Conservation (phyloP, 2,797 vertebrate genomes). For the Hafferia zeledoni region DNA sequence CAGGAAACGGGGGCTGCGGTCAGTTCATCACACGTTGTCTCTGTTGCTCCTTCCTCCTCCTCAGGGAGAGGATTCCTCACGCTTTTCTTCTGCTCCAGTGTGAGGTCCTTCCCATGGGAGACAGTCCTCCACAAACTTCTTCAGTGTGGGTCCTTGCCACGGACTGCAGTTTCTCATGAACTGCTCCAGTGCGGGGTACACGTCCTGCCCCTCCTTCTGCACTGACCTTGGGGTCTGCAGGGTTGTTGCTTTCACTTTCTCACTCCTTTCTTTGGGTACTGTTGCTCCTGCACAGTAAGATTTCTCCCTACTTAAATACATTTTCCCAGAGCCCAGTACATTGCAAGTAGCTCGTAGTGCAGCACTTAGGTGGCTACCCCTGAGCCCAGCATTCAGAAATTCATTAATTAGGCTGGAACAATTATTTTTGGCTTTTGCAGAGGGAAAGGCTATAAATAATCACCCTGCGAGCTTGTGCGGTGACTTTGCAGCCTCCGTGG, state of each 20-base stretch:
- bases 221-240: background rate
- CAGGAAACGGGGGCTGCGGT: background rate
- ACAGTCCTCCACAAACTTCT: background rate
- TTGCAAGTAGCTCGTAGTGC: background rate
- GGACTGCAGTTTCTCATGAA: background rate
- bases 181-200: background rate
- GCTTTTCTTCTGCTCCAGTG: background rate
- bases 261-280: background rate
- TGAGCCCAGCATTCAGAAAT: background rate
- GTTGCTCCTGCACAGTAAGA: background rate
- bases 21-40: background rate
- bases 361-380: background rate
- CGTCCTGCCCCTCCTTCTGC: background rate
- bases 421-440: conserved; percentile 66
- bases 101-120: background rate
- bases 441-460: conserved; percentile 64
- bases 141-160: fast-evolving
- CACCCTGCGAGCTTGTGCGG: conserved; percentile 25
- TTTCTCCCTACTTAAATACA: background rate
- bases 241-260: background rate
- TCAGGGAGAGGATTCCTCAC: background rate
- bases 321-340: background rate
- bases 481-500: conserved; percentile 50
- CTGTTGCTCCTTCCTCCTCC: background rate
- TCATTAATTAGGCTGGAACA: conserved; percentile 60